Conservation (phyloP, 2,113 vertebrate genomes). For the Cebidichthys violaceus region DNA sequence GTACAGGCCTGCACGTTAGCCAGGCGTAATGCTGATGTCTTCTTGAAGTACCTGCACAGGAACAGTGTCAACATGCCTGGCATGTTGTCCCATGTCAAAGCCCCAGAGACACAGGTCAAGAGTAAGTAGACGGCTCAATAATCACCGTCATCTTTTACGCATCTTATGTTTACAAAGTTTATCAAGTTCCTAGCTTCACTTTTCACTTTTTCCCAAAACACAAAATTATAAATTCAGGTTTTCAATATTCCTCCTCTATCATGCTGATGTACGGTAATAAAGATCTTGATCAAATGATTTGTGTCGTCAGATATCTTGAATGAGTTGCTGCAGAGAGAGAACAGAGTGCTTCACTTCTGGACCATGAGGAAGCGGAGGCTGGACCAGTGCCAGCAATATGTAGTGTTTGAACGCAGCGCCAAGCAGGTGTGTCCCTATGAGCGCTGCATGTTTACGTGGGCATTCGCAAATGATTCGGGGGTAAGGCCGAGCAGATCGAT, state of each 20-base stretch:
- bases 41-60: slow-evolving; percentile 97
- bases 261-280: not conserved
- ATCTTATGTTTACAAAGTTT: not conserved
- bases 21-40: slow-evolving; percentile 97
- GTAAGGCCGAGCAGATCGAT: not conserved
- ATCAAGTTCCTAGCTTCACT: not conserved
- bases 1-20: slow-evolving; percentile 94
- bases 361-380: slow-evolving; percentile 97
- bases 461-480: not conserved
- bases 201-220: not conserved
- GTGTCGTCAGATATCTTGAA: slow-evolving; percentile 92
- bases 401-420: slow-evolving; percentile 98
- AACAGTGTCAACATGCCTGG: slow-evolving; percentile 99
- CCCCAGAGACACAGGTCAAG: slow-evolving; percentile 98
- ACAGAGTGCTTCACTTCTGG: slow-evolving; percentile 98
- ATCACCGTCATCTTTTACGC: not conserved
- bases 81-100: slow-evolving; percentile 97
- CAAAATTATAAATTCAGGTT: not conserved
- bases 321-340: slow-evolving; percentile 97
- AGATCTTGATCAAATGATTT: not conserved
- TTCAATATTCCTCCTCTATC: not conserved
- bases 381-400: slow-evolving; percentile 98
- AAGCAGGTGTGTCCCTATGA: slow-evolving; percentile 90
- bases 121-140: slow-evolving; percentile 85
- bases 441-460: not conserved